These are phyloP conservation scores for Pachyuromys duprasi DNA, from an alignment of 2,797 vertebrate genomes.

Conservation along the genomic window DNA sequence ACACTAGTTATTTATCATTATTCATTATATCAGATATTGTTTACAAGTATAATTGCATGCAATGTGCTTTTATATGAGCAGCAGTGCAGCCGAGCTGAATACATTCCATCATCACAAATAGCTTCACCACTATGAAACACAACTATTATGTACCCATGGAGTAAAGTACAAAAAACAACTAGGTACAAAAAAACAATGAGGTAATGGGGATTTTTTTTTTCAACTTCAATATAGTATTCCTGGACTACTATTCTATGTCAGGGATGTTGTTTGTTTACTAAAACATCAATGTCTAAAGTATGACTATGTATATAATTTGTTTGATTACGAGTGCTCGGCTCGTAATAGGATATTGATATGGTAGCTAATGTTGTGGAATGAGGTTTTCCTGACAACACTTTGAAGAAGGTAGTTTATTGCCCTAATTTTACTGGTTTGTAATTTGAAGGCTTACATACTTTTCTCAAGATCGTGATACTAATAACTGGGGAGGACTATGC, in stretches of 20 bases:
- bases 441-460: slow-evolving; percentile 34
- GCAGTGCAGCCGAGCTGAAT: background rate
- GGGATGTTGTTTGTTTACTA: background rate
- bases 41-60: background rate
- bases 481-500: background rate
- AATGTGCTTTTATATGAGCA: background rate
- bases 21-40: background rate
- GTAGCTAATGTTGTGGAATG: slow-evolving; percentile 19
- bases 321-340: background rate
- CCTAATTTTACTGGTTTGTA: slow-evolving; percentile 42
- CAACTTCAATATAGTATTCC: background rate
- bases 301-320: background rate
- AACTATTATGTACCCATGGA: background rate
- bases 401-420: slow-evolving; percentile 44
- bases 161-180: background rate
- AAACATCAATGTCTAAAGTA: background rate
- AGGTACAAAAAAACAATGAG: background rate
- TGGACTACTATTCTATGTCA: background rate
- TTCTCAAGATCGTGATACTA: background rate
- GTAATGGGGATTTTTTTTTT: background rate
- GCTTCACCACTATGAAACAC: background rate
- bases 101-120: background rate
- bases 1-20: background rate
- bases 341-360: background rate
- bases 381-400: background rate